Conservation (phyloP, 1,140 invertebrate species). For the Pseudoatta argentina region DNA sequence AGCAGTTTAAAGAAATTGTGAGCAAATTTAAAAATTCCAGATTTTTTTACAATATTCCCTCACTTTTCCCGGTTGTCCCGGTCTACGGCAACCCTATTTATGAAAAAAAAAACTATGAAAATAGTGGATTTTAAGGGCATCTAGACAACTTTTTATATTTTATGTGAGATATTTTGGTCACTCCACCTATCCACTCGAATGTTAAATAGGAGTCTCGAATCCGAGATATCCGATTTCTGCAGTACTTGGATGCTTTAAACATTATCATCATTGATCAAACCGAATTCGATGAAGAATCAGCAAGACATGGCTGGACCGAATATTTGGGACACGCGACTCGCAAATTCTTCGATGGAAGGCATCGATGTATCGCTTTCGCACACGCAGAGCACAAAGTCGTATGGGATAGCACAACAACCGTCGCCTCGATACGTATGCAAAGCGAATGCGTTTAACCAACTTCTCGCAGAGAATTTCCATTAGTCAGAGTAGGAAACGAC, state of each 20-base stretch:
- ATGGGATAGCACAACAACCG: conserved; percentile 3
- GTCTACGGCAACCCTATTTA: too few relatives aligned
- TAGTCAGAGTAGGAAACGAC: conserved; percentile 74
- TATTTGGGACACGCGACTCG: background rate
- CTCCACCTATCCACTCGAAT: too few relatives aligned
- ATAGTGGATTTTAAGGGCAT: too few relatives aligned
- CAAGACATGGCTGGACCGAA: background rate
- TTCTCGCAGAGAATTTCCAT: conserved; percentile 83
- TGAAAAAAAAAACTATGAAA: too few relatives aligned
- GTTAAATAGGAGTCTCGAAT: background rate
- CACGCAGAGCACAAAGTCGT: background rate
- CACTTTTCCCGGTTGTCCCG: too few relatives aligned
- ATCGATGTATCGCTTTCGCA: background rate
- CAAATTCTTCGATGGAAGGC: conserved; percentile 3
- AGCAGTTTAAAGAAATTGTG: too few relatives aligned
- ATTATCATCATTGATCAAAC: conserved; percentile 3
- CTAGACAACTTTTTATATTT: too few relatives aligned
- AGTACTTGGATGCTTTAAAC: background rate
- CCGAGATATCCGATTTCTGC: background rate
- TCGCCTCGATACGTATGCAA: conserved; percentile 83
- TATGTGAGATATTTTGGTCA: too few relatives aligned
- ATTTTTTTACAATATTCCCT: too few relatives aligned
- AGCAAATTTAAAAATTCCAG: too few relatives aligned
- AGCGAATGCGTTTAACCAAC: conserved; percentile 84
- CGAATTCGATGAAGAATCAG: background rate